phyloP scores from a whole-genome alignment of 2,888 invertebrate species.

The Quadriops clusia region DNA sequence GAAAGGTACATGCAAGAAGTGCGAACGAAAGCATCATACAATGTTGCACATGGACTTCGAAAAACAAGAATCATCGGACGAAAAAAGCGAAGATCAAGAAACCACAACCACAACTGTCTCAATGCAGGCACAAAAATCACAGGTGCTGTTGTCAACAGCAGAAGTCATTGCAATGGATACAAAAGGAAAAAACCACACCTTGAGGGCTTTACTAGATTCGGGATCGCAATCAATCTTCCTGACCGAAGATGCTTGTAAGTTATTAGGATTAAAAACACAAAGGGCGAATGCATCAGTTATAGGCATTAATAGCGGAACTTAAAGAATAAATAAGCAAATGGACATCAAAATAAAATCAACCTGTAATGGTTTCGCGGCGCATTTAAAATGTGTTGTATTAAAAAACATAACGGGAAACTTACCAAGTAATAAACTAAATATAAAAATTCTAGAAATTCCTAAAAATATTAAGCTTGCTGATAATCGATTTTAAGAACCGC shows the following conservation, averaged over 20 bases:
- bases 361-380: background rate
- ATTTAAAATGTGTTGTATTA: slow-evolving; percentile 1
- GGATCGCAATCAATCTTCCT: background rate
- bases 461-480: slow-evolving; percentile 4
- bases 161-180: background rate
- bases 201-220: slow-evolving; percentile 1
- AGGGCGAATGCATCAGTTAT: background rate
- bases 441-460: slow-evolving; percentile 1
- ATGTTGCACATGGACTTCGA: slow-evolving; percentile 1
- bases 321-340: background rate
- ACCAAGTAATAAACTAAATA: slow-evolving; percentile 1
- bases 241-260: background rate
- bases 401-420: slow-evolving; percentile 1
- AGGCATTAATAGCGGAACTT: slow-evolving; percentile 3
- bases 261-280: background rate
- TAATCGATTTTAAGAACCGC: slow-evolving; percentile 1
- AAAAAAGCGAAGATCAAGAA: too few relatives aligned
- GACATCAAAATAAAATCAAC: slow-evolving; percentile 1
- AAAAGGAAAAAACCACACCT: background rate
- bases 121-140: too few relatives aligned
- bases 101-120: too few relatives aligned
- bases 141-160: background rate
- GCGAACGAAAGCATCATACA: slow-evolving; percentile 4
- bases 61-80: too few relatives aligned
- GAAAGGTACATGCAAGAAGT: slow-evolving; percentile 1